Evolutionary conservation across 2,888 invertebrate species (phyloP), one percentile per base, ranked within the genome.

Genomic region (Coecobrya sp.): DNA sequence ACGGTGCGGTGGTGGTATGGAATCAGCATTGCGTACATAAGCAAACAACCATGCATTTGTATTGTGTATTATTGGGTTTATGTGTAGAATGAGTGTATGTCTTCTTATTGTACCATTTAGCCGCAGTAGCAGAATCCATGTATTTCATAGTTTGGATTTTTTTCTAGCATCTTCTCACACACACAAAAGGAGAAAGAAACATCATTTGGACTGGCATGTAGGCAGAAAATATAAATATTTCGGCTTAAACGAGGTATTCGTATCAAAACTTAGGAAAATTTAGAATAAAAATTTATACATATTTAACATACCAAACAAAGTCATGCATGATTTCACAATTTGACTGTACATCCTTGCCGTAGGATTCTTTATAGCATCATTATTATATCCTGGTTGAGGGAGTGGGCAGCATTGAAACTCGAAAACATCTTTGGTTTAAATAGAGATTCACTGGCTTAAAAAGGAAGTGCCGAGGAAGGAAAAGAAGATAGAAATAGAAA

Each of bases 301-400:
- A 70, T 70, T 70, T 70, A 30, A 36, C 70, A 70, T 70, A 36
- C 70, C 70, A 70, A 70, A 70, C 30, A 70, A 36, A 68, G 87
- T 30, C 25, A 82, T 68, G 89, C 42, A 68, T 81, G 89, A 89
- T 82, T 89, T 81, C 81, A 81, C 81, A 68, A 52, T 49, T 81
- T 45, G 19, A 25, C 27, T 86, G 1, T 36, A 52, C n/a, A 19
- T 30, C 30, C 59, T 16, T 25, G 4, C 19, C 25, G 11, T 11
- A n/a, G 13, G 13, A 10, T n/a, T 22, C 27, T 81, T 52, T 59
- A 8, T 49, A n/a, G 10, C 25, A 52, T 79, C 65, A 84, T 84
- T 36, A 65, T 62, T 22, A 16, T 7, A 16, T 7, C 13, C 22
- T 59, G 55, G 3, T 3, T 10, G 73, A 11, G 42, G 42, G 27